phyloP scores from a whole-genome alignment of 2,113 vertebrate species.

The Hassar affinis region DNA sequence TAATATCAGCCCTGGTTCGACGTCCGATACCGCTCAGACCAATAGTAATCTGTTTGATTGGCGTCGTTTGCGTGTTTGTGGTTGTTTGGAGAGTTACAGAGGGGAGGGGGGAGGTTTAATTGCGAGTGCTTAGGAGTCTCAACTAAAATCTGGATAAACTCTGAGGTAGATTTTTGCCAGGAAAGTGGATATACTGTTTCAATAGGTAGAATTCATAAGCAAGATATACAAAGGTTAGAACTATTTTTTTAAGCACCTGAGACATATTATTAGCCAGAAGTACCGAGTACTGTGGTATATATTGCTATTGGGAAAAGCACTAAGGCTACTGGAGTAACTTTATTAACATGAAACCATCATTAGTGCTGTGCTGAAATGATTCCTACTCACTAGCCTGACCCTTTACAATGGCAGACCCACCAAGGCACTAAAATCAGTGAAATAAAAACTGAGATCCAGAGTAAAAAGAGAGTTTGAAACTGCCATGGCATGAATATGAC shows the following conservation, averaged over 20 bases:
- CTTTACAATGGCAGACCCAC: background rate
- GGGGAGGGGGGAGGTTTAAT: background rate
- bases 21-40: background rate
- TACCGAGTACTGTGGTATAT: background rate
- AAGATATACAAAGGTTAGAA: background rate
- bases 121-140: background rate
- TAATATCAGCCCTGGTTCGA: slow-evolving; percentile 67
- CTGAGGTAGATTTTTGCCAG: background rate
- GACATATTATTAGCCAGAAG: background rate
- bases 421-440: no score
- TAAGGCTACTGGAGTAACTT: background rate
- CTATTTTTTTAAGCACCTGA: background rate
- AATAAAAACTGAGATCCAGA: no score
- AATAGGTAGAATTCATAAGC: background rate
- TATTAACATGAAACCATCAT: background rate
- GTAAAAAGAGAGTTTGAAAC: no score
- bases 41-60: background rate
- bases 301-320: background rate
- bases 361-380: background rate
- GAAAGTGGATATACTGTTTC: background rate
- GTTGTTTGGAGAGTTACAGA: slow-evolving; percentile 10
- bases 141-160: background rate
- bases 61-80: slow-evolving; percentile 2
- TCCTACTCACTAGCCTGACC: background rate
- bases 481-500: no score